Conservation (phyloP, 1,140 invertebrate species). For the Drosophila serrata region DNA sequence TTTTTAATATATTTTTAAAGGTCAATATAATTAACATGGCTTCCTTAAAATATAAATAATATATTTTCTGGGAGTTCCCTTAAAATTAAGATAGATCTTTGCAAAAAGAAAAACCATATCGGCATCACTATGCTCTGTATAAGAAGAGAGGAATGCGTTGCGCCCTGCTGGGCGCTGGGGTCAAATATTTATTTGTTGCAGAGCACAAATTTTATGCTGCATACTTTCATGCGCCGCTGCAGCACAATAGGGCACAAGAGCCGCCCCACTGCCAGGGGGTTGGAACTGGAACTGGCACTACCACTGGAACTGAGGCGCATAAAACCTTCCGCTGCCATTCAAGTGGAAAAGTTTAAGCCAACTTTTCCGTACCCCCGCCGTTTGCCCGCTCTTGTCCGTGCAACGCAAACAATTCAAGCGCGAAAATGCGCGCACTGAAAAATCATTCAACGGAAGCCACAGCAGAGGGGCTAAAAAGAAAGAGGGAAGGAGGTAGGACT, state of each 20-base stretch:
- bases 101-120: not conserved
- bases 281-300: slow-evolving; percentile 11
- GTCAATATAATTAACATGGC: no score
- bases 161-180: slow-evolving; percentile 13
- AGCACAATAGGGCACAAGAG: slow-evolving; percentile 52
- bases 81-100: not conserved
- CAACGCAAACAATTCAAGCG: slow-evolving; percentile 52
- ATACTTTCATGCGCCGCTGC: slow-evolving; percentile 79
- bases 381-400: slow-evolving; percentile 3
- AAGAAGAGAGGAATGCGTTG: slow-evolving; percentile 18
- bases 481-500: slow-evolving; percentile 32
- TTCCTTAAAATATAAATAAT: no score
- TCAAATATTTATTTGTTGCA: slow-evolving; percentile 82
- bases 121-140: not conserved
- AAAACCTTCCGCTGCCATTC: slow-evolving; percentile 82
- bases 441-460: slow-evolving; percentile 61
- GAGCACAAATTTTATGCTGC: slow-evolving; percentile 72
- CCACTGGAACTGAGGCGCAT: slow-evolving; percentile 55
- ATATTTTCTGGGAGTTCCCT: not conserved
- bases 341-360: slow-evolving; percentile 83
- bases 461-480: not conserved
- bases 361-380: slow-evolving; percentile 55
- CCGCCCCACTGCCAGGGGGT: slow-evolving; percentile 1
- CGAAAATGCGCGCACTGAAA: slow-evolving; percentile 67
- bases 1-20: no score